These are phyloP conservation scores for Drosophila micromelanica DNA, from an alignment of 1,140 invertebrate genomes.

Conservation along the genomic window DNA sequence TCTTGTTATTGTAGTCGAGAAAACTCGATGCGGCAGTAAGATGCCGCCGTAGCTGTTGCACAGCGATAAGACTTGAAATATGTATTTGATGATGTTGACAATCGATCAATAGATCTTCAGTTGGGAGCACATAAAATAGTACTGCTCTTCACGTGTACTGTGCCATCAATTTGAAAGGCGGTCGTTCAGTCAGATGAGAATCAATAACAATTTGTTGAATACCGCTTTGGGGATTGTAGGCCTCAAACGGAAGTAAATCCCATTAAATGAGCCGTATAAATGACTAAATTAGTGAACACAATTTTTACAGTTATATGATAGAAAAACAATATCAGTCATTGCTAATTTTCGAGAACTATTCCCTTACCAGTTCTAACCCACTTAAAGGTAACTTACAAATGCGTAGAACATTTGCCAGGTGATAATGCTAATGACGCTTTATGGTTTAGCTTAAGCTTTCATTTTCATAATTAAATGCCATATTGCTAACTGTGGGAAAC, in stretches of 20 bases:
- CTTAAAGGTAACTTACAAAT: conserved; percentile 20
- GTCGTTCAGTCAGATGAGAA: conserved; percentile 66
- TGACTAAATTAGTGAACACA: conserved; percentile 45
- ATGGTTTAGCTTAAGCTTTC: conserved; percentile 50
- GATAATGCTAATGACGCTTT: conserved; percentile 51
- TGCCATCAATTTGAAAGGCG: conserved; percentile 70
- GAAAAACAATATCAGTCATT: conserved; percentile 31
- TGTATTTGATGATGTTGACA: conserved; percentile 79
- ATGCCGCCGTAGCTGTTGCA: conserved; percentile 38
- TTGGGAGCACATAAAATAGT: conserved; percentile 61
- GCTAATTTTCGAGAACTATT: conserved; percentile 25
- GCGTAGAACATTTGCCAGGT: conserved; percentile 38
- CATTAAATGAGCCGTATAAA: conserved; percentile 47
- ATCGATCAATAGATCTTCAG: conserved; percentile 72
- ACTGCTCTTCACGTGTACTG: conserved; percentile 50
- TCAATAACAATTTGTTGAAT: conserved; percentile 78
- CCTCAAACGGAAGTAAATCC: conserved; percentile 53
- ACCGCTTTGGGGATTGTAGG: neutral
- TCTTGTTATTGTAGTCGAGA: neutral
- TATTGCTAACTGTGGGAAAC: conserved; percentile 46
- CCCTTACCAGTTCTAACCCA: neutral
- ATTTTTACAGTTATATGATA: conserved; percentile 47
- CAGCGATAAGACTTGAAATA: conserved; percentile 57
- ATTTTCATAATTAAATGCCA: conserved; percentile 60
- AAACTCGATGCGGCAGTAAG: conserved; percentile 2